phyloP scores from a whole-genome alignment of 2,888 invertebrate species.

The Rhagium mordax region DNA sequence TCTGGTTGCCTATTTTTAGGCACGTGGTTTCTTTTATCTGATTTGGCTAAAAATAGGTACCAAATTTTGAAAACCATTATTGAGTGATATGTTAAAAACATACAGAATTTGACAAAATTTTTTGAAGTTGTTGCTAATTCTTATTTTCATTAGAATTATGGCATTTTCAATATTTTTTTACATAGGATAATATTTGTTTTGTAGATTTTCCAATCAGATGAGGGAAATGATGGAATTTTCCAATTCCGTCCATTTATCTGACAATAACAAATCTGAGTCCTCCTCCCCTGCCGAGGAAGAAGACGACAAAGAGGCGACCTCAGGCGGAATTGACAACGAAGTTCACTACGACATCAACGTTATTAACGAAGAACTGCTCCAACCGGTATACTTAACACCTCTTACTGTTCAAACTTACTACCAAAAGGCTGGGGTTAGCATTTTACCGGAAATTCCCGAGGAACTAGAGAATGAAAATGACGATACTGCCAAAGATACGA shows the following conservation, averaged over 20 bases:
- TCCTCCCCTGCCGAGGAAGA: slow-evolving; percentile 40
- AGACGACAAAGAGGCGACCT: slow-evolving; percentile 34
- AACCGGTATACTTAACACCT: slow-evolving; percentile 37
- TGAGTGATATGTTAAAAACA: no score
- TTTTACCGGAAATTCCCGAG: slow-evolving; percentile 58
- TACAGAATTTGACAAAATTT: no score
- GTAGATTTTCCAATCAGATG: slow-evolving; percentile 49
- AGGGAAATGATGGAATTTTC: slow-evolving; percentile 45
- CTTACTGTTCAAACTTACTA: slow-evolving; percentile 50
- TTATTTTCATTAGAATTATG: no score
- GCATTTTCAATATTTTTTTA: no score
- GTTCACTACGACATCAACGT: not conserved
- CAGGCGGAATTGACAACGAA: slow-evolving; percentile 23
- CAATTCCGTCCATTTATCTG: slow-evolving; percentile 23
- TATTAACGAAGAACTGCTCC: slow-evolving; percentile 10
- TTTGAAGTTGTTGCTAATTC: no score
- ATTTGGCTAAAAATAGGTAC: no score
- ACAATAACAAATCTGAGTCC: slow-evolving; percentile 25
- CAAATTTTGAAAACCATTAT: no score
- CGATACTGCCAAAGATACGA: slow-evolving; percentile 51
- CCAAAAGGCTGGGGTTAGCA: slow-evolving; percentile 55
- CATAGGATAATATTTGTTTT: slow-evolving; percentile 26
- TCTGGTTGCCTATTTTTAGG: no score
- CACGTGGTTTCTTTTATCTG: no score
- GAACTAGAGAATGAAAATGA: slow-evolving; percentile 53